Base-by-base conservation (phyloP, 2,888 invertebrate species). In the Piscicola geometra region DNA sequence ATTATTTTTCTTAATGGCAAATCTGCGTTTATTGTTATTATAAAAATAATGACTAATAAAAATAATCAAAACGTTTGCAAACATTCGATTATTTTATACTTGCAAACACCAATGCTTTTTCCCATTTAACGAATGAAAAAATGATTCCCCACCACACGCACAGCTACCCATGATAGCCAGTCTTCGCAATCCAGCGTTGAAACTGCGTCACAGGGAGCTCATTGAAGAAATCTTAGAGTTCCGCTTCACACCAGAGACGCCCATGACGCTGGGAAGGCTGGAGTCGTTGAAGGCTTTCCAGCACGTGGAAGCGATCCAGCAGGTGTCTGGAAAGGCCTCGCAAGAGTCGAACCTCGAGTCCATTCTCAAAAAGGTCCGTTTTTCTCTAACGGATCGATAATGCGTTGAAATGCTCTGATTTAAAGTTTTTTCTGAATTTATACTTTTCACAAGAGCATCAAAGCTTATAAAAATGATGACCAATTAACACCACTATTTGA, bases 251-350 rank as follows among this genome's bases (percentile, higher is more conserved):
- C 89, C 89, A 56, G 92, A 92, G 36, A 92, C 92, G 36, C 83
- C 85, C 12, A 82, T 92, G 30, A 91, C 90, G 0, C 86, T 94
- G 25, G 88, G 88, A 21, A 86, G 89, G 33, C 88, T 93, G 69
- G 91, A 91, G 77, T 89, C 90, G 0, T 86, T 91, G 2, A 89
- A 90, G n/a, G 91, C 90, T 0, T 93, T 93, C 85, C 89, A 89
- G 71, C 89, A 90, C 81, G 89, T 90, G 0, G 89, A 90, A 15
- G 89, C 90, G 78, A 85, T 95, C 25, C 91, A 91, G 89, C 93
- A 94, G 82, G 90, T 94, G 12, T 91, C 93, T 0, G 91, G 91
- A 0, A 92, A 93, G 83, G 94, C 94, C 0, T 93, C 92, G 81
- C 93, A 93, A 1, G 94, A 95, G 84, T 90, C 91, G 1, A 90